A percentile compares a stretch with the other conserved stretches of the same genome.
Conservation (phyloP, 2,888 invertebrate genomes). For the Agonopterix heracliana region DNA sequence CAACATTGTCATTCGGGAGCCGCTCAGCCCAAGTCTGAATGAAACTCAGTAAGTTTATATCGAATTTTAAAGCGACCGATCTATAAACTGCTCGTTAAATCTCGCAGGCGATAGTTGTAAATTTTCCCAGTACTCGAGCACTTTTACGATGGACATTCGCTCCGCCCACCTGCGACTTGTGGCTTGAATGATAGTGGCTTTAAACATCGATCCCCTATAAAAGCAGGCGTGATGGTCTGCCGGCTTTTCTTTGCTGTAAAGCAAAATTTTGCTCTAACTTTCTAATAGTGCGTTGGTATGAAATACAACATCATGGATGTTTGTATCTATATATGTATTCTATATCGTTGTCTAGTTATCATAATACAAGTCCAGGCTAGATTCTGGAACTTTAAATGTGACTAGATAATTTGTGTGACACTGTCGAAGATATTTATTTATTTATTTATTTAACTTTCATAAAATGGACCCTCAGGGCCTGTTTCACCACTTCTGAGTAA, state of each 20-base stretch:
- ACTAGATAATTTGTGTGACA: too few relatives aligned
- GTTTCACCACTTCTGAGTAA: too few relatives aligned
- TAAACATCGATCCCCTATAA: constrained; percentile 55
- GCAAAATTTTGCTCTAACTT: constrained; percentile 16
- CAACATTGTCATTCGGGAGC: too few relatives aligned
- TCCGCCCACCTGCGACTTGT: constrained; percentile 62
- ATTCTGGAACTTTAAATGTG: too few relatives aligned
- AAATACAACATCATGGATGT: too few relatives aligned
- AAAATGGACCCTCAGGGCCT: too few relatives aligned
- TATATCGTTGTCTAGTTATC: too few relatives aligned
- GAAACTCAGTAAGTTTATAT: constrained; percentile 63
- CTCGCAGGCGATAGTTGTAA: constrained; percentile 68
- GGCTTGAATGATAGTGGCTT: constrained; percentile 10
- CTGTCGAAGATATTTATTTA: too few relatives aligned
- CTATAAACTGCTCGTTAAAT: constrained; percentile 74
- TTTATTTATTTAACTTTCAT: too few relatives aligned
- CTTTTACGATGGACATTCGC: constrained; percentile 63
- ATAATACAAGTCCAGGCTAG: too few relatives aligned
- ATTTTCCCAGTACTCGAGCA: constrained; percentile 57
- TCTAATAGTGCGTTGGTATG: constrained; percentile 1
- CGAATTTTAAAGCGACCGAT: constrained; percentile 63
- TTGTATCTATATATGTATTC: too few relatives aligned
- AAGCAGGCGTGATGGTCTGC: constrained; percentile 28
- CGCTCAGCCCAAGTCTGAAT: constrained; percentile 27
- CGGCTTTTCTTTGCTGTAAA: constrained; percentile 25